A percentile compares a stretch with the other conserved stretches of the same genome.
Conservation (phyloP, 2,113 vertebrate species). For the Heterotis niloticus region DNA sequence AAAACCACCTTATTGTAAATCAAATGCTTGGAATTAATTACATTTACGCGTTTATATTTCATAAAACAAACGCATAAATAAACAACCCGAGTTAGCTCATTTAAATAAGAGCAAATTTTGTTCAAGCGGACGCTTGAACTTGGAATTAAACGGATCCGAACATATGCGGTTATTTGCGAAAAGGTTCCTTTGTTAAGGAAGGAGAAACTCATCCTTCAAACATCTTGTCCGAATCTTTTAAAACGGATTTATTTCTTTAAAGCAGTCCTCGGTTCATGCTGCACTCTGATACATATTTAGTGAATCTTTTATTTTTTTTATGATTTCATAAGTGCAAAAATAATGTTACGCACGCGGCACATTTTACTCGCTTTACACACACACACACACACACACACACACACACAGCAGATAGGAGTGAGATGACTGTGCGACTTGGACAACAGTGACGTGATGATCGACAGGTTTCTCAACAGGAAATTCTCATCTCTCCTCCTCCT, state of each 20-base stretch:
- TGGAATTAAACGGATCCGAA: too few relatives aligned
- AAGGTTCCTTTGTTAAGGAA: not conserved
- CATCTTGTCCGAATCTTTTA: too few relatives aligned
- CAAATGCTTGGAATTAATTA: not conserved
- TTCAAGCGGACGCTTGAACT: too few relatives aligned
- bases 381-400: constrained; percentile 31
- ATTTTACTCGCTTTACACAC: not conserved
- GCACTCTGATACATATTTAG: too few relatives aligned
- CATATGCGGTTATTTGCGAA: too few relatives aligned
- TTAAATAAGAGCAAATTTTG: too few relatives aligned
- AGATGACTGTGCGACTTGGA: not conserved
- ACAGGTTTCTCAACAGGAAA: constrained; percentile 27
- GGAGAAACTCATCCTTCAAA: not conserved
- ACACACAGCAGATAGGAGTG: not conserved
- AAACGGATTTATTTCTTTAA: too few relatives aligned
- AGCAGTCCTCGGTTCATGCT: too few relatives aligned
- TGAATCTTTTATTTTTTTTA: too few relatives aligned
- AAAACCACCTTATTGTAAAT: too few relatives aligned
- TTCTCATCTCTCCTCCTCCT: constrained; percentile 20
- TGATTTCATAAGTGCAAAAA: constrained; percentile 26
- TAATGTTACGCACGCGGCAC: constrained; percentile 4
- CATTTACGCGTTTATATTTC: not conserved
- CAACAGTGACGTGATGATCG: constrained; percentile 46
- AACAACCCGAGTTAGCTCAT: too few relatives aligned
- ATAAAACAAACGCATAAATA: not conserved